Base-by-base conservation (phyloP, 2,888 invertebrate species). In the Panopea generosa region DNA sequence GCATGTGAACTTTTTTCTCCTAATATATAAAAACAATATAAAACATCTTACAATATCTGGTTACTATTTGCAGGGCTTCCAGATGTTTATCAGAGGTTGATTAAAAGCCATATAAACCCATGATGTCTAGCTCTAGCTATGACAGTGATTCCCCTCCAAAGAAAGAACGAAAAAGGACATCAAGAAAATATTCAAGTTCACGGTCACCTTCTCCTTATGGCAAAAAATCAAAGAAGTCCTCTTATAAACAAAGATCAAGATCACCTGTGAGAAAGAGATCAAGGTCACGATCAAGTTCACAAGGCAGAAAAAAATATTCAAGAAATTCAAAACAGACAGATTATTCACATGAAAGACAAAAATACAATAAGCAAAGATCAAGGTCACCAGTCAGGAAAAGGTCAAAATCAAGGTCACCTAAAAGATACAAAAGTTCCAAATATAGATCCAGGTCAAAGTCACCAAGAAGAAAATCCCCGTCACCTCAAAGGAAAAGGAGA, bases 91-190 rank as follows among this genome's bases (percentile, higher is more conserved):
- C 33, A 33, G 33, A 7, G 11, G 4, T 4, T 33, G 33, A 33
- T 33, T 33, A 9, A 16, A 47, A 47, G 3, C 4, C n/a, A 47
- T 18, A 24, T 6, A 52, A 7, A 3, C 14, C 14, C 47, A 70
- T 2, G 6, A 73, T 73, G 73, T 56, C 73, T 49, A 67, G 67
- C 24, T 73, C 73, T 2, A 73, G 67, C 33, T 67, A 57, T 50
- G 70, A 71, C 14, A 71, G 70, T 43, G 70, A 57, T 11, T 29
- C 45, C 20, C 62, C 70, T 29, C 45, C 49, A 22, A 57, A 40
- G 38, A 40, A 33, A n/a, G 2, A 24, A 1, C n/a, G 18, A 14
- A 68, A 40, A 60, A 59, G 57, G 20, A 52, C 52, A 18, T 49
- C 22, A 7, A 68, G 50, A 52, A 27, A 40, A 50, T 59, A 47